Percentiles rank a stretch among this genome's conserved stretches.
Conservation (phyloP, 1,140 invertebrate genomes). For the Cyclina sinensis region DNA sequence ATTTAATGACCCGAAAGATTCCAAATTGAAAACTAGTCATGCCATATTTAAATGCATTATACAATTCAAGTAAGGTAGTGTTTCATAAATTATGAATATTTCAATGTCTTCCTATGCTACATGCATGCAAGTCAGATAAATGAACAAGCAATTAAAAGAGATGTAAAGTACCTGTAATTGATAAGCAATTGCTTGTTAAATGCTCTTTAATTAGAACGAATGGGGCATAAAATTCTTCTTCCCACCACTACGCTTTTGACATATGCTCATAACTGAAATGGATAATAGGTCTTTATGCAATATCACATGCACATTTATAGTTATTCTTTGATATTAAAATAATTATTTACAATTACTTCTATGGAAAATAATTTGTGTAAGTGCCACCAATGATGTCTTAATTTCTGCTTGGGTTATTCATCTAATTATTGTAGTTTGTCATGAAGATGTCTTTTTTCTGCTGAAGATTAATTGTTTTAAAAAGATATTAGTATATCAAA, state of each 20-base stretch:
- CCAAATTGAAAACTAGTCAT: no score
- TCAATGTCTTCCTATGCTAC: not conserved
- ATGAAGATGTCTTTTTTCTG: no score
- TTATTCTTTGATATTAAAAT: no score
- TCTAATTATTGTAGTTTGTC: no score
- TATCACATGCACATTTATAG: not conserved
- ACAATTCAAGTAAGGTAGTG: not conserved
- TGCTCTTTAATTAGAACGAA: not conserved
- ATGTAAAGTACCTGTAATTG: not conserved
- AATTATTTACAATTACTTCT: no score
- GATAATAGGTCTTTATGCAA: conserved; percentile 7
- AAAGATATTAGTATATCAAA: no score
- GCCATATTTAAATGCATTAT: not conserved
- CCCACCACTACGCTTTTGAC: not conserved
- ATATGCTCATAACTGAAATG: not conserved
- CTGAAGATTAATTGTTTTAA: no score
- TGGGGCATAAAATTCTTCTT: not conserved
- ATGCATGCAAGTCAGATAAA: not conserved
- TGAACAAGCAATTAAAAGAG: not conserved
- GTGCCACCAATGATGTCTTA: no score
- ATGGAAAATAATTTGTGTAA: no score
- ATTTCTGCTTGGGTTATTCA: no score
- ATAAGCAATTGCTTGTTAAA: not conserved
- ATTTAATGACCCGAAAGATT: no score
- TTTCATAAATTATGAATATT: not conserved